Evolutionary conservation across 2,113 vertebrate species (phyloP), one percentile per base, ranked within the genome.

Genomic region (Opisthocomus hoazin): DNA sequence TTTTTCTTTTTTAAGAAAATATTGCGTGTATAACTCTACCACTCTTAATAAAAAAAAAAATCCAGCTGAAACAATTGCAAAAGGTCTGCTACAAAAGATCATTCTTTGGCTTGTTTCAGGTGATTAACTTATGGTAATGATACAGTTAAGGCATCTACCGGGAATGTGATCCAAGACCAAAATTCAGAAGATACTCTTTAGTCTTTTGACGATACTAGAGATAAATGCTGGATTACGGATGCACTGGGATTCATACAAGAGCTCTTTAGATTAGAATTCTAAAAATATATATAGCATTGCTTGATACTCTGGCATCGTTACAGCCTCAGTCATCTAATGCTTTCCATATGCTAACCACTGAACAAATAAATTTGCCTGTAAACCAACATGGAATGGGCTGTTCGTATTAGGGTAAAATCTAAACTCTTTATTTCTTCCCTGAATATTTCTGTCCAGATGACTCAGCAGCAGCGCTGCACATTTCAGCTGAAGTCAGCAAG

Each of bases 251-350:
- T 73, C 61, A 54, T 30, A 57, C 0, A 21, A 93, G 61, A 90
- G n/a, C 53, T 89, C 84, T 93, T 71, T 69, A 92, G 53, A 79
- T 89, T 92, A 87, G 61, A 68, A 79, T 58, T 65, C 84, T 91
- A 92, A 77, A 94, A 78, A 90, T 66, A 89, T 32, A 81, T 73
- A 19, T 21, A 65, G 30, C 7, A 73, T 39, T 51, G 26, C 70
- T 79, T 74, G 84, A 91, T 61, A 80, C 70, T 32, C 14, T 64
- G 86, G 81, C 74, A 92, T 36, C 4, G 0, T 60, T 82, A 70
- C 71, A 57, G 27, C 80, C 57, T 37, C 84, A 86, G 54, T 12
- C 76, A 58, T 16, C 30, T 92, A 94, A 96, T 73, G 69, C n/a
- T 51, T 94, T 91, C 92, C 91, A 95, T 61, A 87, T 80, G 89